Conservation (phyloP, 2,888 invertebrate genomes). For the Antheraea yamamai region DNA sequence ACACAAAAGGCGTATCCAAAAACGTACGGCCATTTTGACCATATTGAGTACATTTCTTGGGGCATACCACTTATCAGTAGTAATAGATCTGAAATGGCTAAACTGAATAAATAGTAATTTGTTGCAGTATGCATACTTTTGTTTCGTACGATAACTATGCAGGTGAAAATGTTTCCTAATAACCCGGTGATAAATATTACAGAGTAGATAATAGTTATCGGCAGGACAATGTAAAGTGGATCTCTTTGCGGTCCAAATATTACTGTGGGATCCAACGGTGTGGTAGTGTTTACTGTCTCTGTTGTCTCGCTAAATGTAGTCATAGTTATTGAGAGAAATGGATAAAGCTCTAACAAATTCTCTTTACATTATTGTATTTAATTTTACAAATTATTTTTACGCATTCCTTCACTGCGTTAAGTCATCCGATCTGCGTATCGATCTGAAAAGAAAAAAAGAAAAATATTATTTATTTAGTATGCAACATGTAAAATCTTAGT, state of each 20-base stretch:
- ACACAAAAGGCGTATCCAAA: constrained; percentile 92
- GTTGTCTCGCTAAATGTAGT: constrained; percentile 24
- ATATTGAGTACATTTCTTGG: constrained; percentile 90
- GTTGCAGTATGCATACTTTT: constrained; percentile 92
- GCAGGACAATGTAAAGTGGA: constrained; percentile 84
- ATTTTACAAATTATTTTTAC: not conserved
- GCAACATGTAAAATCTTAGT: too few relatives aligned
- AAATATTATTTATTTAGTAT: too few relatives aligned
- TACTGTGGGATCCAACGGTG: constrained; percentile 51
- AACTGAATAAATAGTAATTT: constrained; percentile 91
- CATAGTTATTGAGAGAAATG: constrained; percentile 3
- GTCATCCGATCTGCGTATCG: not conserved
- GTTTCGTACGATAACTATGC: constrained; percentile 91
- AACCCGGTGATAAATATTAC: constrained; percentile 91
- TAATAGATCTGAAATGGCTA: constrained; percentile 92
- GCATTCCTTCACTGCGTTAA: not conserved
- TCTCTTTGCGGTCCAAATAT: constrained; percentile 78
- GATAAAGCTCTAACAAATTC: not conserved
- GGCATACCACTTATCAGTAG: constrained; percentile 90
- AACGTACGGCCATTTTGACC: constrained; percentile 89
- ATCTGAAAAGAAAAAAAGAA: constrained; percentile 1
- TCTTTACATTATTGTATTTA: not conserved
- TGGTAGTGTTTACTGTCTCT: constrained; percentile 35
- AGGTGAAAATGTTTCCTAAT: constrained; percentile 91
- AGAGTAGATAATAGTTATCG: constrained; percentile 88